phyloP scores from a whole-genome alignment of 2,797 vertebrate species.

The Thaleichthys pacificus region DNA sequence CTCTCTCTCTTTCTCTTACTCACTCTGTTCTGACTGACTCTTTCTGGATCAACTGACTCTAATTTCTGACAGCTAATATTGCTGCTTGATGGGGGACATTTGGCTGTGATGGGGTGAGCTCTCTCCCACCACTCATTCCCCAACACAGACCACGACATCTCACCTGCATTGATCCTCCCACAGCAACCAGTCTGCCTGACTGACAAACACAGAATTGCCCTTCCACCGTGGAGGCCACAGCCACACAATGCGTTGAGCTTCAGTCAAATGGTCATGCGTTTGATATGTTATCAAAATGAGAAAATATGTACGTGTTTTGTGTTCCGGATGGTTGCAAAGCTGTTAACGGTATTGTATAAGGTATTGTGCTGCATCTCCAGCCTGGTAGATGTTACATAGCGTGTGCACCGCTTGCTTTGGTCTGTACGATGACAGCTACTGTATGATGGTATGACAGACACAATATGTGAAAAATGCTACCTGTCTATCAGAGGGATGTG shows the following conservation, averaged over 20 bases:
- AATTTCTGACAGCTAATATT: constrained; percentile 55
- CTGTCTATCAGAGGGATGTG: constrained; percentile 11
- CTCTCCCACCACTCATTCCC: constrained; percentile 2
- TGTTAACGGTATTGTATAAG: no score
- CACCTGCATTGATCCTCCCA: constrained; percentile 19
- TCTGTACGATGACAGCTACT: not conserved
- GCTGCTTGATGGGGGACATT: constrained; percentile 28
- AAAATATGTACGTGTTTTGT: no score
- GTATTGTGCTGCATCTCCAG: no score
- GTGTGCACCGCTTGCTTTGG: not conserved
- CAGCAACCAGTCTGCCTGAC: constrained; percentile 14
- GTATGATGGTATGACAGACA: constrained; percentile 19
- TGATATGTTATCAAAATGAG: no score
- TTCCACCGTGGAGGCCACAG: no score
- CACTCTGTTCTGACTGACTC: constrained; percentile 34
- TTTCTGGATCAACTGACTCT: constrained; percentile 52
- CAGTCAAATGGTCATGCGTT: no score
- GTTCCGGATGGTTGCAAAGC: no score
- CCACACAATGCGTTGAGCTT: no score
- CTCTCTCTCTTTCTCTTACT: constrained; percentile 11
- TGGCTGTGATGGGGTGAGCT: constrained; percentile 28
- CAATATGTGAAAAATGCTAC: constrained; percentile 9
- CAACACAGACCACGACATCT: constrained; percentile 2
- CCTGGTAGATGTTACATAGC: no score
- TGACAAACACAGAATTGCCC: not conserved